A percentile compares a stretch with the other conserved stretches of the same genome.
phyloP scores from a whole-genome alignment of 2,888 invertebrate species.

The Drosophila lutescens region DNA sequence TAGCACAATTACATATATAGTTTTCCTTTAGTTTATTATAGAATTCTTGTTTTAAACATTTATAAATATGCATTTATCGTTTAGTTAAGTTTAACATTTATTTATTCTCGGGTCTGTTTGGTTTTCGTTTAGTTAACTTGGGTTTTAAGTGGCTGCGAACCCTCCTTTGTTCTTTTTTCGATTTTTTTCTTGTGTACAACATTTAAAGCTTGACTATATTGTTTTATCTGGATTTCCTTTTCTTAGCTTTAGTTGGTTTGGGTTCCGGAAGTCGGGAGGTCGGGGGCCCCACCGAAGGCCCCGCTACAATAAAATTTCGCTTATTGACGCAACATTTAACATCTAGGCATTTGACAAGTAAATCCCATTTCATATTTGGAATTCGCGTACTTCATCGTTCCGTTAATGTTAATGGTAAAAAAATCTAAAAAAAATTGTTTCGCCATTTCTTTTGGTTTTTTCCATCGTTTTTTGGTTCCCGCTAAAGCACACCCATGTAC shows the following conservation, averaged over 20 bases:
- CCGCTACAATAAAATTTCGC: constrained; percentile 60
- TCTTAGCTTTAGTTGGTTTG: constrained; percentile 13
- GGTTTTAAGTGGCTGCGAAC: constrained; percentile 10
- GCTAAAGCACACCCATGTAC: constrained; percentile 35
- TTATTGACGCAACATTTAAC: constrained; percentile 70
- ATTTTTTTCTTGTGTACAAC: constrained; percentile 56
- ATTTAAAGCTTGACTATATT: constrained; percentile 74
- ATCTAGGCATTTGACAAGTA: constrained; percentile 44
- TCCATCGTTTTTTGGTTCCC: constrained; percentile 13
- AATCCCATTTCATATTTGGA: constrained; percentile 9
- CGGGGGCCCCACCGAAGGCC: constrained; percentile 17
- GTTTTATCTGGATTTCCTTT: constrained; percentile 28
- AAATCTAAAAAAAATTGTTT: constrained; percentile 65
- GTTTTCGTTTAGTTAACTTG: constrained; percentile 35
- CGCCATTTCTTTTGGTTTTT: constrained; percentile 1
- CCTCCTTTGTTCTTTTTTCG: not conserved
- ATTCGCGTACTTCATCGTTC: not conserved
- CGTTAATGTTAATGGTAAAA: constrained; percentile 68
- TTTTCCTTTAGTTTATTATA: constrained; percentile 40
- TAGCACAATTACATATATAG: constrained; percentile 43
- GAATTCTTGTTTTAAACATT: constrained; percentile 62
- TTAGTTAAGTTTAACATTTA: constrained; percentile 57
- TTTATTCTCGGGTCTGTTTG: constrained; percentile 41
- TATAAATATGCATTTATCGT: constrained; percentile 58
- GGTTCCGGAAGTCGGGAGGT: constrained; percentile 16